Conservation (phyloP, 2,888 invertebrate species). For the Ichneumoninae sp. region DNA sequence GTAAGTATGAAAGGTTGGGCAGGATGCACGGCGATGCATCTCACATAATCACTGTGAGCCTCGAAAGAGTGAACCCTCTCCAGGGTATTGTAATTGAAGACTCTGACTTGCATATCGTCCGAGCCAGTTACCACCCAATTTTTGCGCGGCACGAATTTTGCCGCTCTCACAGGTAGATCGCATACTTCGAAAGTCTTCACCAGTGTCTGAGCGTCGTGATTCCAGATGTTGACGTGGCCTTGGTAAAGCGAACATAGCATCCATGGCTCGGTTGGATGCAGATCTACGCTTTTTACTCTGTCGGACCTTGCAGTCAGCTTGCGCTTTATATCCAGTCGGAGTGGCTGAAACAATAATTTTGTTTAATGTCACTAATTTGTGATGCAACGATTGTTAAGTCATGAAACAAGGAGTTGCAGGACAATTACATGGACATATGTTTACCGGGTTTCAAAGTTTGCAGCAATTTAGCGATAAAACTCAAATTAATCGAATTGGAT, state of each 20-base stretch:
- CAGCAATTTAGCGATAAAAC: neutral
- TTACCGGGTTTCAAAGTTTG: neutral
- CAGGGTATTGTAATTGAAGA: slow-evolving; percentile 99
- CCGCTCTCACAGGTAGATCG: slow-evolving; percentile 97
- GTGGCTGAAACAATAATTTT: slow-evolving; percentile 88
- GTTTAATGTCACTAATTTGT: neutral
- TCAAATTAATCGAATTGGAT: neutral
- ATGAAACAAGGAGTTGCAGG: neutral
- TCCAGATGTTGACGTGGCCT: slow-evolving; percentile 99
- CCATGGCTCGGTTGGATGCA: slow-evolving; percentile 99
- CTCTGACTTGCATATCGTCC: slow-evolving; percentile 97
- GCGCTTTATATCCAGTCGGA: slow-evolving; percentile 98
- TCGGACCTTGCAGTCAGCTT: slow-evolving; percentile 99
- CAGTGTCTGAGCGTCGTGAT: slow-evolving; percentile 96
- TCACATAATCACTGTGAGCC: slow-evolving; percentile 99
- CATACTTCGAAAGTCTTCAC: slow-evolving; percentile 97
- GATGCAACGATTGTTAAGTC: slow-evolving; percentile 11
- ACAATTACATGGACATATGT: too few species aligned
- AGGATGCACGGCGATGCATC: slow-evolving; percentile 98
- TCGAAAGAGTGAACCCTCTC: slow-evolving; percentile 98
- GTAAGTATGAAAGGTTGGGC: slow-evolving; percentile 98
- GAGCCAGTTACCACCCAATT: slow-evolving; percentile 99
- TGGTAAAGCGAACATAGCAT: slow-evolving; percentile 99
- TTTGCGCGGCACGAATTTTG: slow-evolving; percentile 98
- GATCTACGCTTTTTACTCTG: slow-evolving; percentile 98